Conservation (phyloP, 2,888 invertebrate genomes). For the Cheilosia vernalis region DNA sequence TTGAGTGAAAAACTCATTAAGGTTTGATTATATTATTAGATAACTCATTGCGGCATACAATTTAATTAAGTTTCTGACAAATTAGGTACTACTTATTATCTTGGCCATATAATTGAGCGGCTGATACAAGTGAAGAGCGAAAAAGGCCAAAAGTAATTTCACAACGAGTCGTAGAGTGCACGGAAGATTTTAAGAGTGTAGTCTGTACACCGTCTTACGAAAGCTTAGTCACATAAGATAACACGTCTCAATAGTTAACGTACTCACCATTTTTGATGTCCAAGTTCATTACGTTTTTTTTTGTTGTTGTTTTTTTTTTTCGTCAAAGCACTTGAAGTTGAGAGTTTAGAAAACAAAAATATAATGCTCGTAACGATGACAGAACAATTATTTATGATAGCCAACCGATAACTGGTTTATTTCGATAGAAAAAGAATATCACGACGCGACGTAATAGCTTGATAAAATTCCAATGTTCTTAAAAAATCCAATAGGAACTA, state of each 20-base stretch:
- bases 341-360: conserved; percentile 8
- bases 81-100: not conserved
- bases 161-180: conserved; percentile 3
- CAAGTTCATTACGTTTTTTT: conserved; percentile 11
- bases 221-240: conserved; percentile 23
- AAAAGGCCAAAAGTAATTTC: conserved; percentile 4
- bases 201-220: not conserved
- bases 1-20: conserved; percentile 8
- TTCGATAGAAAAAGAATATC: conserved; percentile 3
- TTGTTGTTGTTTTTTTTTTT: no score
- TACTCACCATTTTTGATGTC: conserved; percentile 35
- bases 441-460: not conserved
- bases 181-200: not conserved
- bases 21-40: conserved; percentile 2
- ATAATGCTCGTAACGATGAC: not conserved
- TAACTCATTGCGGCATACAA: conserved; percentile 6
- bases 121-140: no score
- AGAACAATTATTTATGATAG: not conserved
- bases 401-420: conserved; percentile 31
- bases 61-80: not conserved
- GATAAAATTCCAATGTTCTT: not conserved
- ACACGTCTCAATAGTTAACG: not conserved
- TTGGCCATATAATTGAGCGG: not conserved
- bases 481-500: conserved; percentile 7
- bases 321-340: not conserved